Conservation (phyloP, 2,113 vertebrate species). For the Cettia cetti region DNA sequence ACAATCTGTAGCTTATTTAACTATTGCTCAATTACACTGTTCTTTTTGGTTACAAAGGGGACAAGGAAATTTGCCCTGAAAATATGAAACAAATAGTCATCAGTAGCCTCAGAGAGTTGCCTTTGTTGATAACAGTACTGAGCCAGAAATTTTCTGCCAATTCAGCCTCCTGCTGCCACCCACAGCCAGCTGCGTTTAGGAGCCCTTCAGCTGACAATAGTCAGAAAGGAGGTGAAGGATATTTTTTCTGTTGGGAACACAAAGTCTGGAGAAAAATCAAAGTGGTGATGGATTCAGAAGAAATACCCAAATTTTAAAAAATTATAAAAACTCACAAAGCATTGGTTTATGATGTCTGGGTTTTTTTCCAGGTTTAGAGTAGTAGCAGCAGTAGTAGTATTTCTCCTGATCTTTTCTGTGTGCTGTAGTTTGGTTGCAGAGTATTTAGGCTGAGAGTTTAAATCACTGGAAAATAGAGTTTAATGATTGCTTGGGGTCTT, state of each 20-base stretch:
- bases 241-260: neutral
- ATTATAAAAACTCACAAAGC: neutral
- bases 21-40: neutral
- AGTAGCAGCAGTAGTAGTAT: neutral
- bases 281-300: neutral
- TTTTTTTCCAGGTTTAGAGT: neutral
- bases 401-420: neutral
- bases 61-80: neutral
- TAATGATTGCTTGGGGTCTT: neutral
- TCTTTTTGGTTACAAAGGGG: neutral
- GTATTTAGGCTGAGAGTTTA: neutral
- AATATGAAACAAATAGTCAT: neutral
- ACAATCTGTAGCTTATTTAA: neutral
- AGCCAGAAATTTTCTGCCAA: conserved; percentile 9
- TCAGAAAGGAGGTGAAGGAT: neutral
- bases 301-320: neutral
- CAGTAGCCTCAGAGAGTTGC: neutral
- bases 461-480: neutral
- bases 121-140: neutral
- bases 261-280: neutral
- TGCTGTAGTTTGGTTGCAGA: neutral
- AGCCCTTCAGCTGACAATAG: neutral
- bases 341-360: neutral
- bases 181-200: conserved; percentile 36
- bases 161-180: conserved; percentile 54